These are phyloP conservation scores for Melieria picta DNA, from an alignment of 2,888 invertebrate genomes.

Conservation along the genomic window DNA sequence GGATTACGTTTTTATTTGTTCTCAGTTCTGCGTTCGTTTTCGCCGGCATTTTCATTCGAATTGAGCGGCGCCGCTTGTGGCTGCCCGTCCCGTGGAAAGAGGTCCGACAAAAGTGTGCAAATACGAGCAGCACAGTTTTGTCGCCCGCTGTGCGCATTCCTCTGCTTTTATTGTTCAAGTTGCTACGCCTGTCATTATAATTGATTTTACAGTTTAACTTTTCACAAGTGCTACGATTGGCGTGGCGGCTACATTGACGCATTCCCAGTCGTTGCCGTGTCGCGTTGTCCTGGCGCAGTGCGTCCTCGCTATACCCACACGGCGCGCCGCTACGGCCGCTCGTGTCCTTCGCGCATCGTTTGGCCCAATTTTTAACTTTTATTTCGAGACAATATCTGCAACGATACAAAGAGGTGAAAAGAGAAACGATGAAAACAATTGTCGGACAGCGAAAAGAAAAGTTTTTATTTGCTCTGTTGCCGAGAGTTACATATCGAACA, in stretches of 20 bases:
- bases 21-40: not conserved
- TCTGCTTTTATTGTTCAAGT: constrained; percentile 23
- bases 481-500: not conserved
- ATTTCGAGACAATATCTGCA: constrained; percentile 7
- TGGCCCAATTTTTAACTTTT: not conserved
- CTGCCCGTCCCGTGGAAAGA: not conserved
- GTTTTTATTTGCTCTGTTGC: not conserved
- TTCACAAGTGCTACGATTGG: constrained; percentile 13
- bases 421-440: not conserved
- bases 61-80: not conserved
- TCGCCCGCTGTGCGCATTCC: constrained; percentile 14
- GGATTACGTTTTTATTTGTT: not conserved
- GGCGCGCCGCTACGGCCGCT: constrained; percentile 1
- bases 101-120: not conserved
- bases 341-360: constrained; percentile 14
- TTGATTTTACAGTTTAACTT: constrained; percentile 44
- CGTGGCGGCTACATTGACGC: not conserved
- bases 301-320: not conserved
- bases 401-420: constrained; percentile 14
- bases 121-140: constrained; percentile 7
- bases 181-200: constrained; percentile 39
- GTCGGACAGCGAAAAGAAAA: not conserved
- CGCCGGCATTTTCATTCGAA: not conserved
- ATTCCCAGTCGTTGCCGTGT: not conserved
- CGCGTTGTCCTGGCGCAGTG: not conserved